Evolutionary conservation across 2,888 invertebrate species (phyloP), one percentile per base, ranked within the genome.

Genomic region (Ornithoptera priamus): DNA sequence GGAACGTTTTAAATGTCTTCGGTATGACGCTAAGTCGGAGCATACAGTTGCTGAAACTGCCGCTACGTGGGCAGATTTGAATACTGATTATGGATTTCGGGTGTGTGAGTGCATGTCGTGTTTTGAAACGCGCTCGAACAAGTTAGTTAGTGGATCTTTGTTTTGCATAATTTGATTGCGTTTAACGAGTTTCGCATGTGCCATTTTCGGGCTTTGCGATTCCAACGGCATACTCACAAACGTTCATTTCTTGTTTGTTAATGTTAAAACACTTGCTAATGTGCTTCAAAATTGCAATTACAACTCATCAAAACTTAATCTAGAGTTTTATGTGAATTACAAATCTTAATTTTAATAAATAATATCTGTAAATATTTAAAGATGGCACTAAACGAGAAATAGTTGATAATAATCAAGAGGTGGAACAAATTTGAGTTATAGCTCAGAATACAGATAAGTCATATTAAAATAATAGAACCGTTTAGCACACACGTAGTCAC

Each of bases 11-110:
- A 73, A 70, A 69, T 62, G 39, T 66, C 63, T 68, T 65, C 62
- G 59, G 46, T 56, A 62, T 65, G 67, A 68, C 46, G n/a, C 56
- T 57, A 53, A 68, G 56, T 62, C 71, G 68, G 65, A 67, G 63
- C 69, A 65, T 68, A 68, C 70, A 72, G 70, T 78, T 77, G 81
- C 77, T 80, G 80, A 84, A 82, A 86, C 86, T 82, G 78, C 80
- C 73, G 72, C 80, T 79, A 86, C 86, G 85, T 84, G 87, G 80
- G 81, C 79, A 79, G 78, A 85, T 84, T 79, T 78, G 74, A 80
- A 80, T 77, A 75, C 75, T 76, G 76, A 77, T 78, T 77, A 78
- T 80, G 76, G 77, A 80, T 80, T 76, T 71, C 20, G 69, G 74
- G 75, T 72, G 75, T 75, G 76, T 75, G 78, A 74, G 74, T 77